phyloP scores from a whole-genome alignment of 2,797 vertebrate genomes.

The Diceros bicornis region DNA sequence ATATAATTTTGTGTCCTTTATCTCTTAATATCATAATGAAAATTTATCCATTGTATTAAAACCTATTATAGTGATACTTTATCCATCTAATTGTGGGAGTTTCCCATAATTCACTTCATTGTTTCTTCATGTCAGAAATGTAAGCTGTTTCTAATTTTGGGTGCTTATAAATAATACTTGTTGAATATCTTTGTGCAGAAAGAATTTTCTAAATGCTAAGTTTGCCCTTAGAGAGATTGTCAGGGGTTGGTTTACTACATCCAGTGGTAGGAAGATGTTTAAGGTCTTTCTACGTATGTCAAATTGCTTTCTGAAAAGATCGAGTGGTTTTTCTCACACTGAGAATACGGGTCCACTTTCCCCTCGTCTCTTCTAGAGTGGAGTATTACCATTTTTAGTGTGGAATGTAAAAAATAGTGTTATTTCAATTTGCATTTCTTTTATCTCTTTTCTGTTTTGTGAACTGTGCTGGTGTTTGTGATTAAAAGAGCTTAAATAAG shows the following conservation, averaged over 20 bases:
- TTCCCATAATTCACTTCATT: not conserved
- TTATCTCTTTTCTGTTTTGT: not conserved
- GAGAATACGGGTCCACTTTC: accelerated
- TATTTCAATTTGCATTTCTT: not conserved
- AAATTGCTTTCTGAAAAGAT: too few species aligned
- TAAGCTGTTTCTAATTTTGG: not conserved
- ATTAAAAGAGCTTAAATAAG: not conserved
- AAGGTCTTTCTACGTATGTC: accelerated
- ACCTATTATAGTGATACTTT: not conserved
- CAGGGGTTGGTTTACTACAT: not conserved
- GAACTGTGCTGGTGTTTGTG: not conserved
- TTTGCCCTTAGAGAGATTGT: not conserved
- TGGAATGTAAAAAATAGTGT: not conserved
- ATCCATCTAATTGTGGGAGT: not conserved
- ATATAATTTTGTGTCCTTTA: not conserved
- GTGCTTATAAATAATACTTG: not conserved
- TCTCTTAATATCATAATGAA: not conserved
- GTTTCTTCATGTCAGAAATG: not conserved
- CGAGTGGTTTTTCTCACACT: not conserved
- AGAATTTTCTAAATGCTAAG: not conserved
- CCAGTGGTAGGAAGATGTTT: not conserved
- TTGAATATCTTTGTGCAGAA: not conserved
- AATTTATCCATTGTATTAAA: not conserved
- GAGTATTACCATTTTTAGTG: not conserved
- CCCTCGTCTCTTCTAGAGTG: not conserved